A percentile compares a stretch with the other conserved stretches of the same genome.
These are phyloP conservation scores for Solenodon paradoxus DNA, from an alignment of 2,113 vertebrate species.

Conservation along the genomic window DNA sequence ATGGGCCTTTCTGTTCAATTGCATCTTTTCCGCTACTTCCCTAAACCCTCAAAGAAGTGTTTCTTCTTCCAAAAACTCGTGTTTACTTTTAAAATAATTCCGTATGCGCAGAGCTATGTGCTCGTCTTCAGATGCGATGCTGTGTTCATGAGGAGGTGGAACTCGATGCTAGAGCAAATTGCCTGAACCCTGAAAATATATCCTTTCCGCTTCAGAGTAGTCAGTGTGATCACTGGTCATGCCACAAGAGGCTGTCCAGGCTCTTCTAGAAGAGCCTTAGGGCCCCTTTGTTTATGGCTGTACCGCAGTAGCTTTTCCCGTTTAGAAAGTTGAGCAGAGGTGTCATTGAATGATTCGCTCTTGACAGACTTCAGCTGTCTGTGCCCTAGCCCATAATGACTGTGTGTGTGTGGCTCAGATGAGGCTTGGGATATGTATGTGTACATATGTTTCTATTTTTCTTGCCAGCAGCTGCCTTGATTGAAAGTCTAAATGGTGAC, in stretches of 20 bases:
- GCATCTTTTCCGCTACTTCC: background rate
- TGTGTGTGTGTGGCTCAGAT: background rate
- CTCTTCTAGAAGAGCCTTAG: background rate
- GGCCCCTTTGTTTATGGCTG: background rate
- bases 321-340: background rate
- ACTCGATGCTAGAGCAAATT: background rate
- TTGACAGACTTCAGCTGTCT: background rate
- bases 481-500: slow-evolving; percentile 87
- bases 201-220: background rate
- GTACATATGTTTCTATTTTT: slow-evolving; percentile 53
- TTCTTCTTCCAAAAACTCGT: background rate
- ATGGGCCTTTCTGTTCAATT: background rate
- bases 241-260: background rate
- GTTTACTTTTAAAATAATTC: slow-evolving; percentile 13
- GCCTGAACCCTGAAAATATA: background rate
- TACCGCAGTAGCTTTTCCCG: background rate
- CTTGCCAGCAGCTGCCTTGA: slow-evolving; percentile 85
- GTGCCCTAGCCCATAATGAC: background rate
- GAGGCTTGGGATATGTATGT: background rate
- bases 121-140: background rate
- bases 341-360: background rate
- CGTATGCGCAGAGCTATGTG: background rate
- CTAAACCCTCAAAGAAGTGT: background rate
- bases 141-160: background rate
- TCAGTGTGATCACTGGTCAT: background rate